These are phyloP conservation scores for Scolopax bukidnonensis DNA, from an alignment of 2,797 vertebrate species.

Conservation along the genomic window DNA sequence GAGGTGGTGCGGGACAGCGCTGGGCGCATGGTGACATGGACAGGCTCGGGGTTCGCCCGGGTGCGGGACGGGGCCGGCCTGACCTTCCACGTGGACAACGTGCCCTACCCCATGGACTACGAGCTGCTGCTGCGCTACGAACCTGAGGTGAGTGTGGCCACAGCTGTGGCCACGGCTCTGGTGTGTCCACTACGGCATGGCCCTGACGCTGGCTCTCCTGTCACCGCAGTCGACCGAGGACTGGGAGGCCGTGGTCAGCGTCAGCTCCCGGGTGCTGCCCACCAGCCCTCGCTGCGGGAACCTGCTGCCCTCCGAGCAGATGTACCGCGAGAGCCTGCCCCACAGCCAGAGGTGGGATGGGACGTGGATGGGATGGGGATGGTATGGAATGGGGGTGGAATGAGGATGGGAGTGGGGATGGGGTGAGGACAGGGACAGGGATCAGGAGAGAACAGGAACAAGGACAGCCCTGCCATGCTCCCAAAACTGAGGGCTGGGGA, in stretches of 20 bases:
- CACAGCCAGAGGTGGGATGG: slow-evolving; percentile 83
- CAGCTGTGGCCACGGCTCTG: accelerated
- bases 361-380: not conserved
- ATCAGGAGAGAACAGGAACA: not conserved
- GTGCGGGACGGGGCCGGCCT: slow-evolving; percentile 88
- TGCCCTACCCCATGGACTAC: slow-evolving; percentile 90
- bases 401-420: not conserved
- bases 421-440: not conserved
- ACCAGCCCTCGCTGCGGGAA: slow-evolving; percentile 87
- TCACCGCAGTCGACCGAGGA: slow-evolving; percentile 85
- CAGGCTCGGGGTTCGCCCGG: slow-evolving; percentile 83
- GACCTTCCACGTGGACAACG: slow-evolving; percentile 82
- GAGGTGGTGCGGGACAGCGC: slow-evolving; percentile 69
- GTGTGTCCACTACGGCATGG: accelerated
- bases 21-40: slow-evolving; percentile 84
- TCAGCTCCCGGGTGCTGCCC: slow-evolving; percentile 81
- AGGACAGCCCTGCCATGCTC: not conserved
- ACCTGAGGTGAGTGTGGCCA: slow-evolving; percentile 77
- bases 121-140: slow-evolving; percentile 89
- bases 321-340: slow-evolving; percentile 83
- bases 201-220: not conserved
- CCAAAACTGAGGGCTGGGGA: not conserved
- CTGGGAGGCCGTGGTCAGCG: slow-evolving; percentile 88
- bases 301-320: slow-evolving; percentile 87
- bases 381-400: not conserved